Evolutionary conservation across 2,113 vertebrate genomes (phyloP).

Genomic region (Rhagologus leucostigma): DNA sequence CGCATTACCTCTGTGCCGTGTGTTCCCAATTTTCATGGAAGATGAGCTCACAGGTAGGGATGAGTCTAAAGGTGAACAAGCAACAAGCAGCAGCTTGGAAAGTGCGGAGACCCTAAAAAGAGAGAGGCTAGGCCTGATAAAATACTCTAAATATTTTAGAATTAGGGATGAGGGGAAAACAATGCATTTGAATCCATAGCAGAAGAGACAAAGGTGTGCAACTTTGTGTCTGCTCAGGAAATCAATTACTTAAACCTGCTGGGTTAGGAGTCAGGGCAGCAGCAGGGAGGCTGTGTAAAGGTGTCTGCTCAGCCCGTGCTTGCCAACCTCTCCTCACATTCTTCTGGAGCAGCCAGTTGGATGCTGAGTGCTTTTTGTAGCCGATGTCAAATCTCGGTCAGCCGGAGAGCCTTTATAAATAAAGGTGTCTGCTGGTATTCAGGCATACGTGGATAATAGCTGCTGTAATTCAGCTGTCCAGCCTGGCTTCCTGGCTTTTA

Average conservation of each 20-base stretch:
- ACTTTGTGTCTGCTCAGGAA: neutral
- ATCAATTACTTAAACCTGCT: neutral
- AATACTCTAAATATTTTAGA: neutral
- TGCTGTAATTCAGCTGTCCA: slow-evolving; percentile 48
- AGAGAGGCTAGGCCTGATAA: neutral
- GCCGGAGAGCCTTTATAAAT: slow-evolving; percentile 15
- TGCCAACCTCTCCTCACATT: neutral
- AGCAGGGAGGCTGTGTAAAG: neutral
- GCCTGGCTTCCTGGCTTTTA: slow-evolving; percentile 14
- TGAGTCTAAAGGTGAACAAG: neutral
- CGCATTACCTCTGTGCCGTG: accelerated
- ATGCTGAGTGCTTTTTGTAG: slow-evolving; percentile 12
- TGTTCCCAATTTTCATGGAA: accelerated
- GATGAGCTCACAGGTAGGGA: accelerated
- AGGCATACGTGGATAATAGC: neutral
- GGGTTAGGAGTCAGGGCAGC: neutral
- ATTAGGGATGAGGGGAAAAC: neutral
- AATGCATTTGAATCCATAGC: neutral
- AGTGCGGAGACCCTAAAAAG: neutral
- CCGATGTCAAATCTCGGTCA: slow-evolving; percentile 16
- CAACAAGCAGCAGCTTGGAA: neutral
- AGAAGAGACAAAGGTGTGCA: neutral
- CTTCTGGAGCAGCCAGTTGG: slow-evolving; percentile 11
- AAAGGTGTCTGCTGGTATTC: slow-evolving; percentile 29
- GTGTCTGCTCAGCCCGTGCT: neutral